These are phyloP conservation scores for Prenolepis imparis DNA, from an alignment of 2,888 invertebrate genomes.

Conservation along the genomic window DNA sequence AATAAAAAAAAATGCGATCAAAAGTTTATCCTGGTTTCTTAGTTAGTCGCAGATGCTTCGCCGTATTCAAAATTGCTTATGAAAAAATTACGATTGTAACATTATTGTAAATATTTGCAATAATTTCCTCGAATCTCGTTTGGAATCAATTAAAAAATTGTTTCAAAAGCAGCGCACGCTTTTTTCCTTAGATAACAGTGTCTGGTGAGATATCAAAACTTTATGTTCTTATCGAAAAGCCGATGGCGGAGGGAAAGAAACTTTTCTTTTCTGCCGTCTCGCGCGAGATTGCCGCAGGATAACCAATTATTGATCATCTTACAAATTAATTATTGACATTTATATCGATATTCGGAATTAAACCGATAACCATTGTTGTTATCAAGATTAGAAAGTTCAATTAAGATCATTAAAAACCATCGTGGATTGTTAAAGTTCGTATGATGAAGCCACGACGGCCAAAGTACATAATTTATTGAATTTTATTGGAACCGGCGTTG, in stretches of 20 bases:
- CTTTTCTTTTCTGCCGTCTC: conserved; percentile 21
- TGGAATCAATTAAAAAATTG: background rate
- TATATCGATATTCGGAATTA: conserved; percentile 7
- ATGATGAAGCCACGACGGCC: background rate
- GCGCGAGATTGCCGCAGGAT: background rate
- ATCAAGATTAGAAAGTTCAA: conserved; percentile 37
- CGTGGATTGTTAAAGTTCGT: background rate
- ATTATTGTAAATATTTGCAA: background rate
- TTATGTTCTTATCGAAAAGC: conserved; percentile 29
- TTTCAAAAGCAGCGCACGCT: background rate
- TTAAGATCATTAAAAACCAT: conserved; percentile 24
- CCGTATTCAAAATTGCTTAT: background rate
- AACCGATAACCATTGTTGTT: conserved; percentile 29
- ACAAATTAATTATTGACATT: conserved; percentile 47
- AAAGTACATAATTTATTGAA: conserved; percentile 27
- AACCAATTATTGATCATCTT: conserved; percentile 42
- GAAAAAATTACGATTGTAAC: background rate
- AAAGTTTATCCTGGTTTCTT: background rate
- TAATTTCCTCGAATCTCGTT: background rate
- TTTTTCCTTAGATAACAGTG: background rate
- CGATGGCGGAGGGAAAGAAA: conserved; percentile 9
- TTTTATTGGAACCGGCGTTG: conserved; percentile 21
- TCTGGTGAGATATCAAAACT: conserved; percentile 34
- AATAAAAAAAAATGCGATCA: background rate
- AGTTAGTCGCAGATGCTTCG: background rate